Percentiles rank a stretch among this genome's conserved stretches.
phyloP scores from a whole-genome alignment of 2,797 vertebrate species.

The Cossypha niveicapilla region DNA sequence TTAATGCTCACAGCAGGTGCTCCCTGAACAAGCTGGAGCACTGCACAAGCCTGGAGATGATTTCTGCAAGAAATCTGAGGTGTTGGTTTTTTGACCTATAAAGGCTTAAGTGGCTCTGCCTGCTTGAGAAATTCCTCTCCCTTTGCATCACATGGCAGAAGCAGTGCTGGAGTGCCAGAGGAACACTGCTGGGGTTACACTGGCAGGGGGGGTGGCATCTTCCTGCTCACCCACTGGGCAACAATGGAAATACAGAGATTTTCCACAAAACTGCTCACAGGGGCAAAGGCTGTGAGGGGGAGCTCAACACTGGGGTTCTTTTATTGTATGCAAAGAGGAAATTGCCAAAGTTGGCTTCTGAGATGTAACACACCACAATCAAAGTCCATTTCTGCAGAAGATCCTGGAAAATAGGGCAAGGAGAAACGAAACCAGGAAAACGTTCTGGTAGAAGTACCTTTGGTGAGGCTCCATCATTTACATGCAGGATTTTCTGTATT shows the following conservation, averaged over 20 bases:
- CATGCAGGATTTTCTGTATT: not conserved
- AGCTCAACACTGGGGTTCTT: rapidly evolving
- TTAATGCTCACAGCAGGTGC: not conserved
- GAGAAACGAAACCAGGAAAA: not conserved
- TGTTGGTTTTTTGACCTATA: slow-evolving; percentile 50
- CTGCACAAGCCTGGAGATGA: not conserved
- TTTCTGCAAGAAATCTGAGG: slow-evolving; percentile 21
- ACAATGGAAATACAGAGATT: not conserved
- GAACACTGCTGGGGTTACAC: not conserved
- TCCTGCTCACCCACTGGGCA: not conserved
- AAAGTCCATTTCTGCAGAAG: not conserved
- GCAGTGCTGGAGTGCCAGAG: not conserved
- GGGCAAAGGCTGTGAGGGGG: not conserved
- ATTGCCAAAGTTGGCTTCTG: not conserved
- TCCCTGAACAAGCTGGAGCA: not conserved
- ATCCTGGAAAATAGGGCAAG: not conserved
- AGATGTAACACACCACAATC: not conserved
- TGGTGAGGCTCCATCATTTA: not conserved
- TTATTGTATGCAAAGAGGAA: not conserved
- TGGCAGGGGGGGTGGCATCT: not conserved
- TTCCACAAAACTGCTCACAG: not conserved
- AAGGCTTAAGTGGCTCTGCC: slow-evolving; percentile 26
- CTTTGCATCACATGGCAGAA: not conserved
- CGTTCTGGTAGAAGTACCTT: not conserved
- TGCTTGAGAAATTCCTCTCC: slow-evolving; percentile 43